Conservation (phyloP, 2,888 invertebrate genomes). For the Agrilus cyanescens region DNA sequence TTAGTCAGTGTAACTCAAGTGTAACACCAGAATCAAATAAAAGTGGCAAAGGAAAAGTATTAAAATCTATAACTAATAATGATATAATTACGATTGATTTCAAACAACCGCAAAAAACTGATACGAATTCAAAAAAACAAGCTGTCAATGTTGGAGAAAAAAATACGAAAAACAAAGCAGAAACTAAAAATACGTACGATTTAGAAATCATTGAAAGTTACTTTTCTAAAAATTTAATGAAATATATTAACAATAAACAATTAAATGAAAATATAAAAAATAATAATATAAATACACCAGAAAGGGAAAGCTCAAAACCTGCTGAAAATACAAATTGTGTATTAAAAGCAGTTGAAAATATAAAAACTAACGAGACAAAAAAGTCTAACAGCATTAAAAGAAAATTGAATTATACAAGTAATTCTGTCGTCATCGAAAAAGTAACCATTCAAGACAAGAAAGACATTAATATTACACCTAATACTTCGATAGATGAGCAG, state of each 20-base stretch:
- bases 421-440: too few species aligned
- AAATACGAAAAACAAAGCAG: background rate
- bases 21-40: conserved; percentile 3
- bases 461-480: too few species aligned
- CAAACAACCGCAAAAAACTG: background rate
- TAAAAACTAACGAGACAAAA: background rate
- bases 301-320: background rate
- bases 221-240: conserved; percentile 6
- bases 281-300: background rate
- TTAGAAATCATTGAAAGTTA: conserved; percentile 9
- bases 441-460: too few species aligned
- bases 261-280: background rate
- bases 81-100: background rate
- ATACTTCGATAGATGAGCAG: too few species aligned
- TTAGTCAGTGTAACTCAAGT: conserved; percentile 7
- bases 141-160: background rate
- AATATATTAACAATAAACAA: background rate
- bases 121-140: background rate
- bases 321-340: background rate
- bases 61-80: too few species aligned
- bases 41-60: background rate
- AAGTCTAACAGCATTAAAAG: too few species aligned
- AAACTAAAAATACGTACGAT: conserved; percentile 3
- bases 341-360: background rate
- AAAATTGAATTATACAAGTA: too few species aligned